A percentile compares a stretch with the other conserved stretches of the same genome.
phyloP scores from a whole-genome alignment of 1,140 invertebrate species.

The Brachystomella parvula region DNA sequence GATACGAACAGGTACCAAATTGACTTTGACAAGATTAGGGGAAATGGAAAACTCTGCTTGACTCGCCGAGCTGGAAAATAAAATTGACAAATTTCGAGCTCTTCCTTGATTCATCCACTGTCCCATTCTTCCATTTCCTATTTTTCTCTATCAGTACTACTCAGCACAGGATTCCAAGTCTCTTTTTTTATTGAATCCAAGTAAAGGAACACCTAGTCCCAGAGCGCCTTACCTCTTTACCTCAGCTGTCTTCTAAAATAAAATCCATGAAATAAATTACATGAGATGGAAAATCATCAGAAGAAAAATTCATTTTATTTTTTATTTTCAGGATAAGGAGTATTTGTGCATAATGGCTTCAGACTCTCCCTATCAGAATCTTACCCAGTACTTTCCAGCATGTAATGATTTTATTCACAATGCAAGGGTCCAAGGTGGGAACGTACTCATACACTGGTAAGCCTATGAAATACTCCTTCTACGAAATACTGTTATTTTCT shows the following conservation, averaged over 20 bases:
- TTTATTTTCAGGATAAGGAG: slow-evolving; percentile 69
- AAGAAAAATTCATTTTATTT: background rate
- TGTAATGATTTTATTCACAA: slow-evolving; percentile 95
- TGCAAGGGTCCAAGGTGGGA: slow-evolving; percentile 74
- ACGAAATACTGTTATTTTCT: background rate
- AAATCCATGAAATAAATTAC: no score
- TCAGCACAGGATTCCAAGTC: background rate
- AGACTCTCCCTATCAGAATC: slow-evolving; percentile 84
- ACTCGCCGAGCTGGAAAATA: no score
- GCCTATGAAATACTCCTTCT: background rate
- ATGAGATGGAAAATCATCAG: background rate
- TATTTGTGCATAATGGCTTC: slow-evolving; percentile 89
- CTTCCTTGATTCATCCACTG: no score
- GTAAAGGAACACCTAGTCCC: background rate
- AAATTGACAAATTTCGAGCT: no score
- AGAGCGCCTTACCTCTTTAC: no score
- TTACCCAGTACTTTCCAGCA: slow-evolving; percentile 81
- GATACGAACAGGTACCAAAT: no score
- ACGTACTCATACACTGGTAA: slow-evolving; percentile 93
- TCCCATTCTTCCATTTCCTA: no score
- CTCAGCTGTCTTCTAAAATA: no score
- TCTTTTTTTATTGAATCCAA: background rate
- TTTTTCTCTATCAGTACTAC: no score
- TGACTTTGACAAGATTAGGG: no score
- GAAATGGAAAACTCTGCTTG: no score